A percentile compares a stretch with the other conserved stretches of the same genome.
Conservation (phyloP, 1,140 invertebrate genomes). For the Stenopsyche tienmushanensis region DNA sequence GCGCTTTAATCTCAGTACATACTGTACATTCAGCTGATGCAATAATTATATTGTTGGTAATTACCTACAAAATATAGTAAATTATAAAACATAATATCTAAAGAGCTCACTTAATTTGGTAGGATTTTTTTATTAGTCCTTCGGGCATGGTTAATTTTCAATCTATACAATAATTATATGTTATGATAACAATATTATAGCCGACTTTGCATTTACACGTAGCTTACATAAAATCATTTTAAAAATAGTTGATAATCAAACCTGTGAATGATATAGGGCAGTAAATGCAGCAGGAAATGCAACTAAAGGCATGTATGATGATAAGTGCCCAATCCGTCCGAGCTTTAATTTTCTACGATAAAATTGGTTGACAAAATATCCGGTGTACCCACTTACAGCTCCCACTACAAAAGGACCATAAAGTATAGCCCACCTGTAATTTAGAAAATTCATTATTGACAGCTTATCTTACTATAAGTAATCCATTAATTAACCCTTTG, state of each 20-base stretch:
- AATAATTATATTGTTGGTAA: constrained; percentile 50
- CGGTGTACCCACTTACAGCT: neutral
- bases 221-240: no score
- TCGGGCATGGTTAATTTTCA: no score
- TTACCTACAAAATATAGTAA: constrained; percentile 46
- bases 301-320: constrained; percentile 35
- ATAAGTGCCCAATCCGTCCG: constrained; percentile 26
- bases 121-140: no score
- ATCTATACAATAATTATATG: no score
- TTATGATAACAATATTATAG: no score
- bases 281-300: constrained; percentile 15
- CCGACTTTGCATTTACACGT: no score
- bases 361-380: constrained; percentile 40
- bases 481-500: no score
- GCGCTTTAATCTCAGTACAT: constrained; percentile 54
- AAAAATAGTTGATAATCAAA: no score
- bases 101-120: no score
- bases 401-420: constrained; percentile 4
- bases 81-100: no score
- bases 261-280: neutral
- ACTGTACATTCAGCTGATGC: constrained; percentile 50
- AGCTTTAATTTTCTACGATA: constrained; percentile 46
- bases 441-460: neutral
- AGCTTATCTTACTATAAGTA: no score
- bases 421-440: constrained; percentile 22